A percentile compares a stretch with the other conserved stretches of the same genome.
phyloP scores from a whole-genome alignment of 2,797 vertebrate species.

The Tragelaphus eurycerus region DNA sequence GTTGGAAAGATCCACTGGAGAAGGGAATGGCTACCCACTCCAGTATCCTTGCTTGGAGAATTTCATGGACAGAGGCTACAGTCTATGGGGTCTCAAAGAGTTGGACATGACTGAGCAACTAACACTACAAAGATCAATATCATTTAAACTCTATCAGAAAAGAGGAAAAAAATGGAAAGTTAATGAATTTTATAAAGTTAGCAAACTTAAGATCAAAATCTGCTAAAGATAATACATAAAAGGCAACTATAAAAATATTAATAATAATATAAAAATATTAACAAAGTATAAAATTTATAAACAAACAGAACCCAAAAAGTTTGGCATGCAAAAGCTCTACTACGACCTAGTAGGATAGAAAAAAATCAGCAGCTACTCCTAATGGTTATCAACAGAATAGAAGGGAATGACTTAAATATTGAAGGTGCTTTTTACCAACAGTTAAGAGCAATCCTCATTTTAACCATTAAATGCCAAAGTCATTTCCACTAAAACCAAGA shows the following conservation, averaged over 20 bases:
- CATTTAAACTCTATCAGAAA: not conserved
- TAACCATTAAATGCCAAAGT: constrained; percentile 6
- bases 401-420: not conserved
- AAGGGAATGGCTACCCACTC: not conserved
- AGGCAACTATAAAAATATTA: not conserved
- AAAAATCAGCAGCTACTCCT: not conserved
- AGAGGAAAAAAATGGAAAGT: not conserved
- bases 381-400: not conserved
- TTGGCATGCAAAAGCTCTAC: not conserved
- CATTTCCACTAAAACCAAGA: constrained; percentile 20
- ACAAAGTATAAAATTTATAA: not conserved
- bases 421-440: constrained; percentile 10
- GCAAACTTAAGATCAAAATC: not conserved
- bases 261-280: constrained; percentile 24
- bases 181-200: constrained; percentile 31
- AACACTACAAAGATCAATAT: not conserved
- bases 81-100: not conserved
- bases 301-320: not conserved
- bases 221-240: not conserved
- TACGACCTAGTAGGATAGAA: not conserved
- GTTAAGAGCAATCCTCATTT: not conserved
- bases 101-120: not conserved
- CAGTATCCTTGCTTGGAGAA: not conserved
- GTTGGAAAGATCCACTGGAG: not conserved
- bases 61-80: not conserved